phyloP scores from a whole-genome alignment of 2,888 invertebrate genomes.

The Ophion obscuratus region DNA sequence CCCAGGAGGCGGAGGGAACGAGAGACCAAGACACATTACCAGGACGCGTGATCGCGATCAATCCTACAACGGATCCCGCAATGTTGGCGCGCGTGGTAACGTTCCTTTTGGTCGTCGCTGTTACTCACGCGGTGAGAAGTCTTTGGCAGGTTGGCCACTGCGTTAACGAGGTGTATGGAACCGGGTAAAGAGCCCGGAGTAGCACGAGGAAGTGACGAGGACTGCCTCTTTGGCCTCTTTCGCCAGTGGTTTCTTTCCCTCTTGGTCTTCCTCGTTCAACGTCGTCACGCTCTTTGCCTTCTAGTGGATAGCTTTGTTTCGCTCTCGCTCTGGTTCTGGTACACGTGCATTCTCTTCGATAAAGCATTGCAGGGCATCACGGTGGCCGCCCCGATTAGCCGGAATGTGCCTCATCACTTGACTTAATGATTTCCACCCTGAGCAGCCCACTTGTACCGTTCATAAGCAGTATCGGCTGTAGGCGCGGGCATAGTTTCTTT shows the following conservation, averaged over 20 bases:
- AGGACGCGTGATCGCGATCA: slow-evolving; percentile 24
- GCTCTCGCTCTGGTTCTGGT: slow-evolving; percentile 40
- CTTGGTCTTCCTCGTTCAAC: slow-evolving; percentile 21
- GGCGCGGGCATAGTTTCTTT: slow-evolving; percentile 2
- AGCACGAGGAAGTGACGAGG: slow-evolving; percentile 44
- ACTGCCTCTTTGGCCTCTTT: slow-evolving; percentile 22
- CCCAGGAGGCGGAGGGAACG: slow-evolving; percentile 28
- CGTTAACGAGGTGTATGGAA: slow-evolving; percentile 42
- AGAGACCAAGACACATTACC: slow-evolving; percentile 18
- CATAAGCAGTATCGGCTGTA: slow-evolving; percentile 2
- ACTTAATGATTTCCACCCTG: slow-evolving; percentile 72
- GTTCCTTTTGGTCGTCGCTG: not conserved
- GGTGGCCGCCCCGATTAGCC: slow-evolving; percentile 66
- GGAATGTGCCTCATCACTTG: slow-evolving; percentile 77
- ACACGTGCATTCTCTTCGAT: slow-evolving; percentile 6
- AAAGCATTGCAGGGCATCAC: slow-evolving; percentile 37
- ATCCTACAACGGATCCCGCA: slow-evolving; percentile 37
- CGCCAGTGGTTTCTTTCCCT: slow-evolving; percentile 20
- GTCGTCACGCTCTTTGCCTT: slow-evolving; percentile 47
- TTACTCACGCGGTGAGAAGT: not conserved
- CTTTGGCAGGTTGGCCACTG: slow-evolving; percentile 19
- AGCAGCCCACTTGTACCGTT: slow-evolving; percentile 21
- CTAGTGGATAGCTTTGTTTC: slow-evolving; percentile 41
- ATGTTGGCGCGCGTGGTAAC: slow-evolving; percentile 31
- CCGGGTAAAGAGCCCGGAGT: slow-evolving; percentile 11